Base-by-base conservation (phyloP, 1,140 invertebrate genomes). In the Leptonema lineaticorne region DNA sequence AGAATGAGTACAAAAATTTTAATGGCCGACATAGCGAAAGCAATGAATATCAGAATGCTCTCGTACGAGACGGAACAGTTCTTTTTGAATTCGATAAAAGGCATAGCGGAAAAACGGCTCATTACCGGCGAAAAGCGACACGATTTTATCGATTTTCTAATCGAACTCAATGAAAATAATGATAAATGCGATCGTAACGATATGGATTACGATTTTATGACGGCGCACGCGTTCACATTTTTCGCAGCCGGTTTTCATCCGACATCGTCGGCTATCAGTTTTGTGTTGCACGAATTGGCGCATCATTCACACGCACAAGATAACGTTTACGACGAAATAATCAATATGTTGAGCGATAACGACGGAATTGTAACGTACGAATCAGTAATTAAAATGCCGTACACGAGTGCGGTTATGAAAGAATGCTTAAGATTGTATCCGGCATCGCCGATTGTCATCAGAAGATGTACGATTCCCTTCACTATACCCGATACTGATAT, bases 161-260 rank as follows among this genome's bases (percentile, higher is more conserved):
- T 85, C 30, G 65, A 70, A 26, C 33, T 71, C 46, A 69, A 71
- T 53, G 4, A 71, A 1, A 30, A 57, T 1, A 33, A 65, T 1
- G 28, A 37, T 14, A 62, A 6, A 7, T 37, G 58, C 1, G 62
- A 65, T 2, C 45, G 22, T 14, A 33, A 20, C 2, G 27, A 20
- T 9, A 29, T 64, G 9, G 45, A 64, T 20, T 45, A 64, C 1
- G 9, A 18, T 3, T 68, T 73, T 41, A 72, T 81, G 45, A 65
- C 75, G 1, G 75, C 78, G 1, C 81, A 83, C 68, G 73, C 76
- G 3, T 74, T 83, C 29, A 68, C 81, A 4, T 83, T 84, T 70
- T 75, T 84, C 29, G 48, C 81, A n/a, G 83, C 79, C 37, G 83
- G 84, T 14, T 86, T 82, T 67, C 86, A 88, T 22, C 85, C 85